Percentiles rank a stretch among this genome's conserved stretches.
Conservation (phyloP, 2,797 vertebrate genomes). For the Ara ararauna region DNA sequence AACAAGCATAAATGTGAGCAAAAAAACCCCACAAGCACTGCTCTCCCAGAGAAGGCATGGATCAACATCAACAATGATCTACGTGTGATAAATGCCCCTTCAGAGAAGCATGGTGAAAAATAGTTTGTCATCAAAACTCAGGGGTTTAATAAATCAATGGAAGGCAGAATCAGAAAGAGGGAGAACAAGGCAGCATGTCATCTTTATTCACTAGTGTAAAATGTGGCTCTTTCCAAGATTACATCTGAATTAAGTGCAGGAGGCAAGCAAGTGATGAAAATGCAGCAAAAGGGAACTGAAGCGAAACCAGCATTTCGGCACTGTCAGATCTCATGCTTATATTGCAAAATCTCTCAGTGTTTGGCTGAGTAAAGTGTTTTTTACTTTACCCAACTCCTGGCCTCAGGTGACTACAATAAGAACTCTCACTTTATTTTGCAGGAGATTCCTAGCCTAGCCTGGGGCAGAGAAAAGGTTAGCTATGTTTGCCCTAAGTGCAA, state of each 20-base stretch:
- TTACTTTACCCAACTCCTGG: not conserved
- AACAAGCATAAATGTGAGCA: not conserved
- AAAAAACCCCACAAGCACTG: not conserved
- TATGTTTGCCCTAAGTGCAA: not conserved
- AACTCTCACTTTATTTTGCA: not conserved
- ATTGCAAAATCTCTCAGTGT: not conserved
- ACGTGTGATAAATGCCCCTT: not conserved
- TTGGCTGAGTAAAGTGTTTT: not conserved
- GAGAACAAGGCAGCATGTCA: not conserved
- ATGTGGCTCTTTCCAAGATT: not conserved
- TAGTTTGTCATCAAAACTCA: conserved; percentile 6
- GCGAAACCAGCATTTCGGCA: not conserved
- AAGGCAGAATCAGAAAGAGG: not conserved
- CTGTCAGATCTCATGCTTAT: not conserved
- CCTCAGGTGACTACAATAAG: not conserved
- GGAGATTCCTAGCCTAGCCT: not conserved
- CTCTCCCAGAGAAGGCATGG: not conserved
- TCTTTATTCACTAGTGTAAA: not conserved
- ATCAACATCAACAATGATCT: not conserved
- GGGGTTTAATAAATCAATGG: not conserved
- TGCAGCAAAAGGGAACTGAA: not conserved
- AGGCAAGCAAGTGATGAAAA: not conserved
- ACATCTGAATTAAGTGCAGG: not conserved
- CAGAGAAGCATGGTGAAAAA: not conserved
- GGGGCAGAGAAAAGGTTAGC: not conserved